A percentile compares a stretch with the other conserved stretches of the same genome.
Evolutionary conservation across 2,797 vertebrate genomes (phyloP).

Genomic region (Pipistrellus pipistrellus): DNA sequence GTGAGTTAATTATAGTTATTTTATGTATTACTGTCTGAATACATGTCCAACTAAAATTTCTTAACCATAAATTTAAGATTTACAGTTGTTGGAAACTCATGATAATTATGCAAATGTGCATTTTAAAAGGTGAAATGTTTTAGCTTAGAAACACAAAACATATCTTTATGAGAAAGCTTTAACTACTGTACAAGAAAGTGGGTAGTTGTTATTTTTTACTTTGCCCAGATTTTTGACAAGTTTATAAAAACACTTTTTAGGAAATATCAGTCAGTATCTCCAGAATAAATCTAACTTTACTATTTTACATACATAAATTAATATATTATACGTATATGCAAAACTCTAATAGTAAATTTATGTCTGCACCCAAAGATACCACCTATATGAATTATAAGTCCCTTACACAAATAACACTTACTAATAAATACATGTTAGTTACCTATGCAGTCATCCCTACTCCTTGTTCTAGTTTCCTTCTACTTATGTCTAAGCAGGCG

Average conservation of each 20-base stretch:
- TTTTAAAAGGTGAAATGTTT: constrained; percentile 76
- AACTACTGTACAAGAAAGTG: constrained; percentile 56
- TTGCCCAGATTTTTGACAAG: neutral
- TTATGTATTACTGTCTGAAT: neutral
- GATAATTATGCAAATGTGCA: constrained; percentile 76
- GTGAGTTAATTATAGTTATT: neutral
- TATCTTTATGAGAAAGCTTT: constrained; percentile 56
- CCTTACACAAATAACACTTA: constrained; percentile 13
- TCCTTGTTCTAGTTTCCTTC: neutral
- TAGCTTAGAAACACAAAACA: constrained; percentile 81
- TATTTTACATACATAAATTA: constrained; percentile 35
- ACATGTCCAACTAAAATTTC: constrained; percentile 38
- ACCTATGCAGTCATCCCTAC: neutral
- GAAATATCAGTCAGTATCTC: neutral
- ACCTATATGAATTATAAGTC: constrained; percentile 18
- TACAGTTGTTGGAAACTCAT: constrained; percentile 83
- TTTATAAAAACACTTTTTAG: constrained; percentile 53
- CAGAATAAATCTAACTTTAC: constrained; percentile 51
- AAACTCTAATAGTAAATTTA: neutral
- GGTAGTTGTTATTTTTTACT: neutral
- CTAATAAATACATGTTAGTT: neutral
- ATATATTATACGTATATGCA: neutral
- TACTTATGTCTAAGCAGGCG: neutral
- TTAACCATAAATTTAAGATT: constrained; percentile 75
- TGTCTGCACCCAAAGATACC: neutral